A percentile compares a stretch with the other conserved stretches of the same genome.
phyloP scores from a whole-genome alignment of 2,797 vertebrate genomes.

The Cossypha niveicapilla region DNA sequence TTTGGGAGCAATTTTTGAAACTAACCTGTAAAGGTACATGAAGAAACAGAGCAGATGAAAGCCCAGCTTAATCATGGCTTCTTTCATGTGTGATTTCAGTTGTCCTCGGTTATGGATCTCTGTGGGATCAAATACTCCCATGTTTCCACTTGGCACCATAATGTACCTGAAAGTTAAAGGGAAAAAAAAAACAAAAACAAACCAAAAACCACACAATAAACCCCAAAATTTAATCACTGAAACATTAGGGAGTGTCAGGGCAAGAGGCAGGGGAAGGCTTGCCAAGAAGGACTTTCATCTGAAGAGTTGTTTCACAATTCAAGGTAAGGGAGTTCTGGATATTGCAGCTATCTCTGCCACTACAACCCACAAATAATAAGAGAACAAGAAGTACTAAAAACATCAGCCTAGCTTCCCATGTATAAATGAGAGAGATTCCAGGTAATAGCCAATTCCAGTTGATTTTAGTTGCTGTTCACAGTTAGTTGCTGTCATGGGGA shows the following conservation, averaged over 20 bases:
- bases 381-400: neutral
- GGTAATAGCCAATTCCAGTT: neutral
- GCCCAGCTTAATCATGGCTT: conserved; percentile 98
- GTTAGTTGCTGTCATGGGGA: neutral
- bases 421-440: neutral
- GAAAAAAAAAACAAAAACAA: neutral
- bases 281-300: neutral
- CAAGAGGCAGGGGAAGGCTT: neutral
- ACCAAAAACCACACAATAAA: neutral
- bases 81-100: conserved; percentile 97
- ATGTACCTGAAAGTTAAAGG: conserved; percentile 77
- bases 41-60: conserved; percentile 99
- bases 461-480: neutral
- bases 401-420: neutral
- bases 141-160: conserved; percentile 95
- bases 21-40: conserved; percentile 97
- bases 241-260: neutral
- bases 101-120: conserved; percentile 98
- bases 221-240: neutral
- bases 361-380: neutral
- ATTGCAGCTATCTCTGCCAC: neutral
- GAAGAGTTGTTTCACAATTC: neutral
- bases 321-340: neutral
- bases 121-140: conserved; percentile 97
- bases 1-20: neutral